Conservation (phyloP, 2,113 vertebrate genomes). For the rat (Rattus norvegicus) region DNA sequence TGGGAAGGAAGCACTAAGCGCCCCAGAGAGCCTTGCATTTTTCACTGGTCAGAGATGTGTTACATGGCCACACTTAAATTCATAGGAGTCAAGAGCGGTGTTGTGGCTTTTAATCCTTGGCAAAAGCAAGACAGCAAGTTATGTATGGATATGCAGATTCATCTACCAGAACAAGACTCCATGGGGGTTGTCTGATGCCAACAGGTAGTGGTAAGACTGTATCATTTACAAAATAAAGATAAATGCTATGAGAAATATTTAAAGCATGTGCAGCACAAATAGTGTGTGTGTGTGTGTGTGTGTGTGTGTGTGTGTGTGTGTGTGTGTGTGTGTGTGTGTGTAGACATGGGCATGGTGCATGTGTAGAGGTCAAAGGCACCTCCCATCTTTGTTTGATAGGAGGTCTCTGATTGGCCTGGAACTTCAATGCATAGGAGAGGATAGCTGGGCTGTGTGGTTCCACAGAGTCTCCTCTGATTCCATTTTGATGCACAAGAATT, state of each 20-base stretch:
- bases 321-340: neutral
- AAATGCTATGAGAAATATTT: neutral
- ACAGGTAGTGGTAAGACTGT: neutral
- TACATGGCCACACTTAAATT: neutral
- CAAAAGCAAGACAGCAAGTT: neutral
- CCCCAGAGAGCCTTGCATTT: neutral
- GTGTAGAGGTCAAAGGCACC: neutral
- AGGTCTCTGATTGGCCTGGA: neutral
- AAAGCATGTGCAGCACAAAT: neutral
- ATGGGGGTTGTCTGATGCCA: neutral
- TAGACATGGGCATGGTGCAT: neutral
- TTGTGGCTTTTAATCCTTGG: neutral
- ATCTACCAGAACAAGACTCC: neutral
- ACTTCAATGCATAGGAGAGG: no score
- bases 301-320: neutral
- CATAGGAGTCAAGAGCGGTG: neutral
- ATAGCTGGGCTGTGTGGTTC: neutral
- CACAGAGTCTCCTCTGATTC: neutral
- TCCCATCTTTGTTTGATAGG: neutral
- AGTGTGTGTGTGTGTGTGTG: neutral
- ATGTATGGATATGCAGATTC: neutral
- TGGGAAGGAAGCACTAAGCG: neutral
- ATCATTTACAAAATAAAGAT: neutral
- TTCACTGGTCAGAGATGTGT: neutral
- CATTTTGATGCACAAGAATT: neutral